These are phyloP conservation scores for Pandemis heparana DNA, from an alignment of 2,888 invertebrate genomes.

Conservation along the genomic window DNA sequence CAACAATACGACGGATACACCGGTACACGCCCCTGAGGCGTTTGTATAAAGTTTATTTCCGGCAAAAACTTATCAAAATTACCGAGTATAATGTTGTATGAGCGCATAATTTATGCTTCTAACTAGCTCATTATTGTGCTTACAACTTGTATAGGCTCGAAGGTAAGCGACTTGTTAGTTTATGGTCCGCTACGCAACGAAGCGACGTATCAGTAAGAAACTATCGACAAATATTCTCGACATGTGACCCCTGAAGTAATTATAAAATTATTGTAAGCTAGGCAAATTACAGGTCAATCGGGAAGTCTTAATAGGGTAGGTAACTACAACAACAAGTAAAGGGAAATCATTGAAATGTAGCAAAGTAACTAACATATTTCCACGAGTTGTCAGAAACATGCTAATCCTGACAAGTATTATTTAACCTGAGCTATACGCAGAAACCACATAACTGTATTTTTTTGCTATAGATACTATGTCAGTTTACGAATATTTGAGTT, in stretches of 20 bases:
- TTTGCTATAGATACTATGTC: no score
- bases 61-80: conserved; percentile 26
- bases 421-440: neutral
- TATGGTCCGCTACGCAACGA: conserved; percentile 2
- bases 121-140: conserved; percentile 7
- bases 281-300: conserved; percentile 9
- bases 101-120: conserved; percentile 8
- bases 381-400: neutral
- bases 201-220: neutral
- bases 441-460: neutral
- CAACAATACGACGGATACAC: conserved; percentile 10
- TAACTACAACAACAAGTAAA: neutral
- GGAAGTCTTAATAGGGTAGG: conserved; percentile 17
- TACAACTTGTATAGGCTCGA: conserved; percentile 8
- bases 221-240: neutral
- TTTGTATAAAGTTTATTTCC: conserved; percentile 18
- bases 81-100: conserved; percentile 17
- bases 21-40: neutral
- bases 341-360: conserved; percentile 5
- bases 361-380: neutral
- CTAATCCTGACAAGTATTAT: neutral
- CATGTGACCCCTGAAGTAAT: neutral
- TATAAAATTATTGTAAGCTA: conserved; percentile 11
- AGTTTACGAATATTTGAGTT: no score
- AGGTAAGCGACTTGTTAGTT: conserved; percentile 24